Evolutionary conservation across 2,888 invertebrate species (phyloP), one percentile per base, ranked within the genome.

Genomic region (Ophion ventricosus): DNA sequence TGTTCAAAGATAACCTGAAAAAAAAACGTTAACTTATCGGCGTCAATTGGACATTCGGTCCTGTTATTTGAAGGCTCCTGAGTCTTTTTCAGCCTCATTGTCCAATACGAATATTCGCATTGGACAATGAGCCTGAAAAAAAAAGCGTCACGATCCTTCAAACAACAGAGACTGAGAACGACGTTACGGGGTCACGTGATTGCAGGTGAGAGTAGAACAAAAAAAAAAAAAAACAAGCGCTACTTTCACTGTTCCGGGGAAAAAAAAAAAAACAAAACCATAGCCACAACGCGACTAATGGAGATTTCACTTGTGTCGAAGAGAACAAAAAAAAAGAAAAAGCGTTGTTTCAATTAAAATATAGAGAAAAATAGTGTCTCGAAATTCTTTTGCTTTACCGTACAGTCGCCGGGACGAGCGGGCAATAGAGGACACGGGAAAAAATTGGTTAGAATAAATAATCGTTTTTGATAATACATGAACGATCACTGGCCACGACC

Each of bases 401-500:
- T n/a, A n/a, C n/a, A 14, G 11, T 40, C 35, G 20, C 40, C 3
- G 35, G n/a, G 26, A 5, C 17, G 1, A 11, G 61, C 61, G 61
- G 61, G 69, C 17, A 43, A 75, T 40, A n/a, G 0, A 17, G 14
- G n/a, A n/a, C 25, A 5, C 2, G 10, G 1, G 63, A 49, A n/a
- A 64, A 54, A 63, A 59, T 64, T 63, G 57, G 79, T 63, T 82
- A 67, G 61, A 79, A 79, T n/a, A 76, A 79, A 66, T 35, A 67
- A 43, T 85, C 74, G 72, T 70, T 75, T 81, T 81, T 73, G 73
- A 90, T 90, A 84, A 79, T 88, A 90, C 87, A 87, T 80, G 66
- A 57, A 64, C 83, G 85, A 85, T 79, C 73, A 90, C 86, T 90
- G 90, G 90, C 66, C 63, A 82, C 82, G 17, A 61, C 85, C 85